phyloP scores from a whole-genome alignment of 2,113 vertebrate species.

The Pimephales promelas region DNA sequence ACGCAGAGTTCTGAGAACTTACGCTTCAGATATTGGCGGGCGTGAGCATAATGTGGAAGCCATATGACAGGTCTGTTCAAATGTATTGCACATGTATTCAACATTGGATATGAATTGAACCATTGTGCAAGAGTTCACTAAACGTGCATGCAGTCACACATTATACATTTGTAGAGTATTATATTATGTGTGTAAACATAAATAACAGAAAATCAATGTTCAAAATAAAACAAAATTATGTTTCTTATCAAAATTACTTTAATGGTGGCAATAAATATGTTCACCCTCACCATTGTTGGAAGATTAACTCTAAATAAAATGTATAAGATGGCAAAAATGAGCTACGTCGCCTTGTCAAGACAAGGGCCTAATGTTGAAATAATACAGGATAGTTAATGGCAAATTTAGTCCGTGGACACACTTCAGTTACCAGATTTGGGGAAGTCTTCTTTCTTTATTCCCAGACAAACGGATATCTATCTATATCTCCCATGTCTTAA shows the following conservation, averaged over 20 bases:
- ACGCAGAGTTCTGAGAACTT: conserved; percentile 13
- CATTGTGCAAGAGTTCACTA: conserved; percentile 43
- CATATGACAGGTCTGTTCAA: conserved; percentile 64
- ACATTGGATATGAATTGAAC: conserved; percentile 49
- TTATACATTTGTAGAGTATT: neutral
- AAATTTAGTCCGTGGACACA: neutral
- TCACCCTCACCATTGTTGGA: conserved; percentile 34
- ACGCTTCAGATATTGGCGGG: conserved; percentile 23
- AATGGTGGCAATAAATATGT: conserved; percentile 74
- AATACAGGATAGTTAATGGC: conserved; percentile 5
- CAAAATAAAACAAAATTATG: neutral
- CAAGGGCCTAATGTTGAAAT: neutral
- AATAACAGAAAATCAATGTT: neutral
- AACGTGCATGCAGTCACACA: neutral
- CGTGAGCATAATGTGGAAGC: conserved; percentile 62
- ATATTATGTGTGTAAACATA: neutral
- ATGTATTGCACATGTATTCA: conserved; percentile 52
- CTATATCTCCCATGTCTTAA: neutral
- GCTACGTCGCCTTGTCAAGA: neutral
- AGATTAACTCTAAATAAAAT: conserved; percentile 17
- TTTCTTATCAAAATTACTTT: conserved; percentile 62
- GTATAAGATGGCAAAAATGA: neutral
- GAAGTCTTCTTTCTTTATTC: neutral
- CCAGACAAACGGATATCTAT: neutral
- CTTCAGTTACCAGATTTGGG: neutral